These are phyloP conservation scores for Triops longicaudatus DNA, from an alignment of 1,140 invertebrate species.

Conservation along the genomic window DNA sequence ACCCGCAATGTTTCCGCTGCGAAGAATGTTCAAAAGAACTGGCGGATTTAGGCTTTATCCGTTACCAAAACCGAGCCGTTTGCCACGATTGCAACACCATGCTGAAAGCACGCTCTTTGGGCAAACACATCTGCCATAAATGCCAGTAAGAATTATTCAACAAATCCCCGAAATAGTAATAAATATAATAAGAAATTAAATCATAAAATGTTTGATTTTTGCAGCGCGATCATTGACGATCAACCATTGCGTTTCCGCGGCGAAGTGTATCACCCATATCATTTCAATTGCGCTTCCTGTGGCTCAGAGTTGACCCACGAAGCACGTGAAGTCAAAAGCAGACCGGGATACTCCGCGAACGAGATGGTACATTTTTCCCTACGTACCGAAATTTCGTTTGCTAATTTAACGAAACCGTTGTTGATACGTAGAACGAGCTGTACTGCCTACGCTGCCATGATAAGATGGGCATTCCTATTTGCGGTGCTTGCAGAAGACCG, in stretches of 20 bases:
- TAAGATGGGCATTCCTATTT: constrained; percentile 97
- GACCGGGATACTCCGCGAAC: constrained; percentile 79
- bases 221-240: constrained; percentile 88
- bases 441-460: constrained; percentile 98
- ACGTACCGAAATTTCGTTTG: not conserved
- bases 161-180: constrained; percentile 20
- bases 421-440: constrained; percentile 68
- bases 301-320: constrained; percentile 63
- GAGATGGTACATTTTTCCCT: constrained; percentile 52
- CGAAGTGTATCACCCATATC: constrained; percentile 98
- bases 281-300: constrained; percentile 94
- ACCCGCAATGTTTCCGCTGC: constrained; percentile 94
- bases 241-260: constrained; percentile 91
- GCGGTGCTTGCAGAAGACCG: constrained; percentile 90
- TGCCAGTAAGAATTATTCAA: constrained; percentile 69
- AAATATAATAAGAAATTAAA: constrained; percentile 30
- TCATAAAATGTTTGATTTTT: constrained; percentile 34
- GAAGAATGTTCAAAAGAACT: constrained; percentile 83
- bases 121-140: constrained; percentile 97
- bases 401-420: constrained; percentile 38
- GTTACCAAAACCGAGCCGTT: constrained; percentile 82
- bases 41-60: constrained; percentile 95
- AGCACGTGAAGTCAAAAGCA: constrained; percentile 78
- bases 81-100: constrained; percentile 95
- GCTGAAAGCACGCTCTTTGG: constrained; percentile 87